Conservation (phyloP, 1,140 invertebrate genomes). For the Cyphomyrmex costatus region DNA sequence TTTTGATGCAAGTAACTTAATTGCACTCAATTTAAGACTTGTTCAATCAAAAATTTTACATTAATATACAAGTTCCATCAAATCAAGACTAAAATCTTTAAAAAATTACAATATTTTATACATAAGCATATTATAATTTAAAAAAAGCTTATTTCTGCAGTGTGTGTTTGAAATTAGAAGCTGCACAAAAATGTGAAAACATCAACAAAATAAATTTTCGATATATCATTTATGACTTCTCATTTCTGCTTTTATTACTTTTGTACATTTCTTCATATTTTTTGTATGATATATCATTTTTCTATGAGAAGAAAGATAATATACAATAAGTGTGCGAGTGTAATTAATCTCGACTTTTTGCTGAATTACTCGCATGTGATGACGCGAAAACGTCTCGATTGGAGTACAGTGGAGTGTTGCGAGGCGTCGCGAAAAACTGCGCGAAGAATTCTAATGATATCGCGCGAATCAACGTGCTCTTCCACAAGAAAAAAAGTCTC, state of each 20-base stretch:
- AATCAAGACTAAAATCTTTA: too few relatives aligned
- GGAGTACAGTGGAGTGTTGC: neutral
- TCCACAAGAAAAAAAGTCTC: slow-evolving; percentile 27
- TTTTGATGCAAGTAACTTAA: too few relatives aligned
- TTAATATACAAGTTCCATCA: too few relatives aligned
- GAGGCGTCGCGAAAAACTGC: neutral
- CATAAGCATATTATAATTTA: too few relatives aligned
- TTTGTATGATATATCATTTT: neutral
- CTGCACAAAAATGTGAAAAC: neutral
- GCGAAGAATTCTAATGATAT: slow-evolving; percentile 54
- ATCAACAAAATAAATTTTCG: slow-evolving; percentile 5
- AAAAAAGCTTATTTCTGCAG: too few relatives aligned
- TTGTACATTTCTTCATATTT: neutral
- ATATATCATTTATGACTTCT: neutral
- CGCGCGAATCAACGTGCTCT: slow-evolving; percentile 28
- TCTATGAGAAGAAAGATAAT: neutral
- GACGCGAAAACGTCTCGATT: slow-evolving; percentile 21
- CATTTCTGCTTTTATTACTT: neutral
- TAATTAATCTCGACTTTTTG: slow-evolving; percentile 31
- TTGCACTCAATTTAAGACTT: too few relatives aligned
- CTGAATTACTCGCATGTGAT: slow-evolving; percentile 9
- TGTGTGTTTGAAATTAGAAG: neutral
- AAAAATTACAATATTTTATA: too few relatives aligned
- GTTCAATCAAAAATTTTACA: too few relatives aligned
- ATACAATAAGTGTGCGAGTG: neutral